A percentile compares a stretch with the other conserved stretches of the same genome.
These are phyloP conservation scores for Colistium nudipinnis DNA, from an alignment of 2,113 vertebrate genomes.

Conservation along the genomic window DNA sequence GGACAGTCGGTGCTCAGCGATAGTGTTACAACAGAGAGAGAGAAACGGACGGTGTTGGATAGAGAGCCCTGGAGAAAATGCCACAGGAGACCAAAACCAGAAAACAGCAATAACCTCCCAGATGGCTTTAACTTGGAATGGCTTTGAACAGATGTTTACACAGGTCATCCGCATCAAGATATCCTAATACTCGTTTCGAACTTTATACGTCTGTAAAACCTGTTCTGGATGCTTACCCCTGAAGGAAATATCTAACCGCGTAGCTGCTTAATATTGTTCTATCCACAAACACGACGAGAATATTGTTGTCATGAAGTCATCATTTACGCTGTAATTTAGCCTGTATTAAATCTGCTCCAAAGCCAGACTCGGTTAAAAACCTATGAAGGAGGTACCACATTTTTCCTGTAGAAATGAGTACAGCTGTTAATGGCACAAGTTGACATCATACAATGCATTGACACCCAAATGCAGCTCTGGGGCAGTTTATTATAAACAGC, in stretches of 20 bases:
- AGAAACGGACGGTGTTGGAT: constrained; percentile 32
- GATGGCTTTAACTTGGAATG: constrained; percentile 78
- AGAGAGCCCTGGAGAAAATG: constrained; percentile 53
- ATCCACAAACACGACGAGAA: no score
- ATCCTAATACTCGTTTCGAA: neutral
- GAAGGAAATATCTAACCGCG: no score
- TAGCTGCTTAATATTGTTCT: no score
- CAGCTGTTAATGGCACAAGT: constrained; percentile 61
- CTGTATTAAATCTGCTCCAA: constrained; percentile 42
- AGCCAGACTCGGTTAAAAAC: constrained; percentile 79
- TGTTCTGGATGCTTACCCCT: neutral
- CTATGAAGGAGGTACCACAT: constrained; percentile 79
- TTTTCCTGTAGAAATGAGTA: constrained; percentile 71
- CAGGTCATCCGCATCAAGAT: neutral
- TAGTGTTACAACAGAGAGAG: constrained; percentile 57
- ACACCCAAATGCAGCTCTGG: constrained; percentile 63
- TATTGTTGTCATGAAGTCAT: no score
- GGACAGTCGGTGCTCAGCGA: constrained; percentile 52
- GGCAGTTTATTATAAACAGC: constrained; percentile 17
- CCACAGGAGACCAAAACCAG: constrained; percentile 64
- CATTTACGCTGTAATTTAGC: neutral
- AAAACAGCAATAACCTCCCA: constrained; percentile 81
- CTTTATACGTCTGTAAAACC: neutral
- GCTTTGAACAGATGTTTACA: constrained; percentile 54
- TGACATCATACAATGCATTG: constrained; percentile 52